Evolutionary conservation across 2,888 invertebrate species (phyloP).

Genomic region (Cataglyphis cursor): DNA sequence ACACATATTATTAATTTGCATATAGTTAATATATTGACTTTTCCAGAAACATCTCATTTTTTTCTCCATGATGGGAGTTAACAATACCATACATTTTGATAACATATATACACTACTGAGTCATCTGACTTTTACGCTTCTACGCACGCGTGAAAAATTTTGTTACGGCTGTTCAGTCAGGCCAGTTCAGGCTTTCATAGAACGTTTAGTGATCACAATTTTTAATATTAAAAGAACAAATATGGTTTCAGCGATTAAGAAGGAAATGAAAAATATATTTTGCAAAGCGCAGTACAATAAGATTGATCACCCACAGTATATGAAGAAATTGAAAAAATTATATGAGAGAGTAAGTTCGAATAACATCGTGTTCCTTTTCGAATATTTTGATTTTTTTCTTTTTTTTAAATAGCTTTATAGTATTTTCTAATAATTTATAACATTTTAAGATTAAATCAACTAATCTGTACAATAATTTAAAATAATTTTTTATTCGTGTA

Average conservation of each 20-base stretch:
- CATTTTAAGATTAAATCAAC: not conserved
- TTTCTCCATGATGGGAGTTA: not conserved
- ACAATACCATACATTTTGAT: not conserved
- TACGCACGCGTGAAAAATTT: slow-evolving; percentile 1
- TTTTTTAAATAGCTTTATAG: not conserved
- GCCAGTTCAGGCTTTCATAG: not conserved
- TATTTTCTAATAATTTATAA: not conserved
- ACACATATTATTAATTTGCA: not conserved
- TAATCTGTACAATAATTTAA: not conserved
- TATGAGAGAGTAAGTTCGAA: slow-evolving; percentile 89
- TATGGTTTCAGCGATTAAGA: slow-evolving; percentile 38
- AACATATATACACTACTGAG: not conserved
- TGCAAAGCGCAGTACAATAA: slow-evolving; percentile 90
- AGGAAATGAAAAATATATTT: slow-evolving; percentile 87
- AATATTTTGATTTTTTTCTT: slow-evolving; percentile 19
- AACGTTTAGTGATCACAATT: not conserved
- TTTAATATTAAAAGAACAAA: not conserved
- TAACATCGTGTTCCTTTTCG: not conserved
- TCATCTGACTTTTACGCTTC: not conserved
- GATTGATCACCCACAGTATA: slow-evolving; percentile 90
- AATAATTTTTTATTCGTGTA: not conserved
- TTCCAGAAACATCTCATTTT: not conserved
- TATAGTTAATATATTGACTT: not conserved
- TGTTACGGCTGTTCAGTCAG: not conserved
- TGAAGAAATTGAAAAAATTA: slow-evolving; percentile 89